Base-by-base conservation (phyloP, 2,797 vertebrate species). In the Poecilia wingei region DNA sequence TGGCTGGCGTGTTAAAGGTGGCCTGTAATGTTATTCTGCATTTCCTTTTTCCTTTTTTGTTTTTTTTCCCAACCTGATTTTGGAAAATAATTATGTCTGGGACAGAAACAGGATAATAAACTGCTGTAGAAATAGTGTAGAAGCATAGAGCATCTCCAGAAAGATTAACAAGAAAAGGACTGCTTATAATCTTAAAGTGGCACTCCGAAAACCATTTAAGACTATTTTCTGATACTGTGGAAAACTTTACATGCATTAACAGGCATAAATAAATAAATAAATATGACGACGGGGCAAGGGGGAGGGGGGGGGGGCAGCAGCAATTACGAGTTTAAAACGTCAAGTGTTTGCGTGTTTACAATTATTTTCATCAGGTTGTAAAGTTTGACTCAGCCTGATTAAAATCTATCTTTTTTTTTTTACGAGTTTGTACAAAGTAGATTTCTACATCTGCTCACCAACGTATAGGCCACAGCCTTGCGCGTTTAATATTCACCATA, bases 401-500 rank as follows among this genome's bases (percentile, higher is more conserved):
- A 6, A 69, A 69, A n/a, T 43, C 10, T 43, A 9, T 25, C 13
- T 4, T 12, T 33, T 53, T 4, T 12, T 33, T 53, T 69, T 70
- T 69, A n/a, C 0, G 31, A 36, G 28, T 43, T 28, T 51, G 70
- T 53, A 2, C 61, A 25, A 71, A 69, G 72, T 51, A n/a, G 36
- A 73, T 70, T 45, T 77, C n/a, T 64, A 51, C 66, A 53, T 84
- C 78, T 81, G 72, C 57, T 57, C 74, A 39, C 39, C 59, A 88
- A 85, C 70, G 78, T 87, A 87, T 2, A 43, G 86, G 84, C 84
- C 84, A 81, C 82, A 72, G 86, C 80, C 79, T 82, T 46, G 46
- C 53, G 81, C 88, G 33, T 86, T 93, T 90, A 88, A 87, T 83
- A 94, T 93, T 90, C 91, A 91, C 64, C 80, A 90, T 85, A 72